These are phyloP conservation scores for Poliocrania exsul DNA, from an alignment of 2,797 vertebrate species.

Conservation along the genomic window DNA sequence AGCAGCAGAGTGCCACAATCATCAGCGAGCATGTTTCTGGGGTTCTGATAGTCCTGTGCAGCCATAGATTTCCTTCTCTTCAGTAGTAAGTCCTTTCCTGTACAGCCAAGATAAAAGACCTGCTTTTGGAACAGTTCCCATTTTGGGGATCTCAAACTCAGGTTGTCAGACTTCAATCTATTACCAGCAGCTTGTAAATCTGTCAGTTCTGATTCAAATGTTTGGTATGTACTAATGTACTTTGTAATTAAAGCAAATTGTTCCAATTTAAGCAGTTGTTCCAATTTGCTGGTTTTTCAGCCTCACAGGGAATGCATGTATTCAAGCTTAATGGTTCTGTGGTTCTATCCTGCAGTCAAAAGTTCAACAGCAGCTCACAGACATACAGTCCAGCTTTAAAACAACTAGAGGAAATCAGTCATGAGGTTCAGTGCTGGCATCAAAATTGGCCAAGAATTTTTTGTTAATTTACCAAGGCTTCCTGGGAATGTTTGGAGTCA, in stretches of 20 bases:
- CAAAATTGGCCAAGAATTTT: neutral
- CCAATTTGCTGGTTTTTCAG: neutral
- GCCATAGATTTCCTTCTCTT: neutral
- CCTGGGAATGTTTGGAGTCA: neutral
- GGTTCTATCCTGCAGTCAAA: neutral
- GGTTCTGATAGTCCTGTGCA: neutral
- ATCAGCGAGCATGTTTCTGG: neutral
- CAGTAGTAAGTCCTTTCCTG: neutral
- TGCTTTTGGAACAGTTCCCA: neutral
- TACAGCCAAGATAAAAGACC: neutral
- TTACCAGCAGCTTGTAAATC: neutral
- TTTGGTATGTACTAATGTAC: neutral
- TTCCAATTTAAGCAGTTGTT: neutral
- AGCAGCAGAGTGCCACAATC: neutral
- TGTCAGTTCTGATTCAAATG: neutral
- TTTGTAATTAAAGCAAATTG: neutral
- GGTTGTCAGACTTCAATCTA: neutral
- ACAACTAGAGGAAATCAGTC: neutral
- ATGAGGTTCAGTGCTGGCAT: neutral
- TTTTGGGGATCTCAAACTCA: neutral
- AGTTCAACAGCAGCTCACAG: neutral
- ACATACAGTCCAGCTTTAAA: neutral
- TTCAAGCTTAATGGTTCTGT: neutral
- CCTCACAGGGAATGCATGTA: neutral
- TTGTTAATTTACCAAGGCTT: neutral